A percentile compares a stretch with the other conserved stretches of the same genome.
phyloP scores from a whole-genome alignment of 2,888 invertebrate genomes.

The Parthenolecanium corni region DNA sequence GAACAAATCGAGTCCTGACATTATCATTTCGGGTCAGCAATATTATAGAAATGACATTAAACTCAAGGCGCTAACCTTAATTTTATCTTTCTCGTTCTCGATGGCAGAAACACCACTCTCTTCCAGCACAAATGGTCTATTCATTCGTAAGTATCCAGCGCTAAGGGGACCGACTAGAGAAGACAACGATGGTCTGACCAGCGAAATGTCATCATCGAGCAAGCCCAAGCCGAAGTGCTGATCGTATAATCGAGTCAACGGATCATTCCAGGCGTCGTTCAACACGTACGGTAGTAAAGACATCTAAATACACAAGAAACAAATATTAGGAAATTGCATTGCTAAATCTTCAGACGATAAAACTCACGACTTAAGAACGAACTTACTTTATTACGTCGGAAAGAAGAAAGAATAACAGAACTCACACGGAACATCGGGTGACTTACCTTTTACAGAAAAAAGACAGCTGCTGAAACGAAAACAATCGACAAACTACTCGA shows the following conservation, averaged over 20 bases:
- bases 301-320: conserved; percentile 32
- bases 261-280: conserved; percentile 7
- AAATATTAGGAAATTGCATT: background rate
- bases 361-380: no score
- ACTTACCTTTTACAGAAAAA: no score
- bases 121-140: conserved; percentile 31
- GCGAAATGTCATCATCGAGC: conserved; percentile 28
- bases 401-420: no score
- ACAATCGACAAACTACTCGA: no score
- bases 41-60: no score
- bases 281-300: conserved; percentile 33
- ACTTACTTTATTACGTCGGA: no score
- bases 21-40: no score
- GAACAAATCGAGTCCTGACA: no score
- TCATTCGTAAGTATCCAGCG: conserved; percentile 33
- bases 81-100: conserved; percentile 32
- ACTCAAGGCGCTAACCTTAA: no score
- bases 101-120: conserved; percentile 34
- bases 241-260: conserved; percentile 33
- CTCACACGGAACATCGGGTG: no score
- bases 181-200: conserved; percentile 13
- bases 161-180: conserved; percentile 29
- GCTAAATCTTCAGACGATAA: no score
- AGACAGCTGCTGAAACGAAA: no score
- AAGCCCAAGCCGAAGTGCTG: conserved; percentile 35